Conservation (phyloP, 1,140 invertebrate species). For the Scaptomyza hsui region DNA sequence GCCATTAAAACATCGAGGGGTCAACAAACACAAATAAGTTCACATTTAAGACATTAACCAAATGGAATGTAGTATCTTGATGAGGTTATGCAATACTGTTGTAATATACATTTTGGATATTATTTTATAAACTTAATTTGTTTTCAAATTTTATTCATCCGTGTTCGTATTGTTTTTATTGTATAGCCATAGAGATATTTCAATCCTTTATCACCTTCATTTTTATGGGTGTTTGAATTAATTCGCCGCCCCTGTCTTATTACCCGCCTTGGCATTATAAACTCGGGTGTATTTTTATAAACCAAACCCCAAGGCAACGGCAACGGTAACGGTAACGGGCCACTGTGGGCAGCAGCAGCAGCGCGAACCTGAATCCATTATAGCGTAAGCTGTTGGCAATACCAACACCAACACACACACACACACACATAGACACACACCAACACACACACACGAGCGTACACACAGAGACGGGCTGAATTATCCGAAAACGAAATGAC, state of each 20-base stretch:
- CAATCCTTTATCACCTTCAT: slow-evolving; percentile 11
- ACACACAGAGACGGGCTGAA: slow-evolving; percentile 44
- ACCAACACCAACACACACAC: slow-evolving; percentile 53
- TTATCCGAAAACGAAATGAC: slow-evolving; percentile 84
- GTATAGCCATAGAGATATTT: not conserved
- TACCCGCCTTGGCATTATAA: slow-evolving; percentile 80
- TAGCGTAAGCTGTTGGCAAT: slow-evolving; percentile 77
- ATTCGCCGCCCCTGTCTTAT: slow-evolving; percentile 59
- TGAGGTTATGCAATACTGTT: too few relatives aligned
- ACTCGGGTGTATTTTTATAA: slow-evolving; percentile 79
- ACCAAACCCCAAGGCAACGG: slow-evolving; percentile 51
- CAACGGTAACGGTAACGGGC: slow-evolving; percentile 18
- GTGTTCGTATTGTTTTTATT: not conserved
- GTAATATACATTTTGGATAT: too few relatives aligned
- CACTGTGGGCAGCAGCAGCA: slow-evolving; percentile 29
- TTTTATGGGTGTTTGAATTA: slow-evolving; percentile 4
- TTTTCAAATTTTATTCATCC: too few relatives aligned
- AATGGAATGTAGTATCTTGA: too few relatives aligned
- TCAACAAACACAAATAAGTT: not conserved
- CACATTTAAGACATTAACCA: not conserved
- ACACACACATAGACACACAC: slow-evolving; percentile 17
- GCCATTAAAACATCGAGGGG: slow-evolving; percentile 24
- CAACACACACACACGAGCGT: slow-evolving; percentile 27
- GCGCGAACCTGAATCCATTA: slow-evolving; percentile 78
- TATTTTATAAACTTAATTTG: too few relatives aligned